Conservation (phyloP, 2,113 vertebrate species). For the Megaceryle torquata region DNA sequence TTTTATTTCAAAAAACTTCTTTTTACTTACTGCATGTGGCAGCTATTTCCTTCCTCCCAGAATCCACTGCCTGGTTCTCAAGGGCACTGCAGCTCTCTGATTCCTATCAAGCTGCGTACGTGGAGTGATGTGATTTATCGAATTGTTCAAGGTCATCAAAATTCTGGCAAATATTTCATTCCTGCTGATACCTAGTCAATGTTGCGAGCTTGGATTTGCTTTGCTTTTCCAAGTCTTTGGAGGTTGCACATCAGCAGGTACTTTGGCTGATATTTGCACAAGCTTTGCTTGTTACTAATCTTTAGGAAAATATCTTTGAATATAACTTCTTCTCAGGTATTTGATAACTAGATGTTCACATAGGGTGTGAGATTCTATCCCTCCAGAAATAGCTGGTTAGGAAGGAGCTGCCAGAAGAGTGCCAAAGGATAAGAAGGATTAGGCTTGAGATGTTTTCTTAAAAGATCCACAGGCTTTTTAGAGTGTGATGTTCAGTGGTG, state of each 20-base stretch:
- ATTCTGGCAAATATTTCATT: background rate
- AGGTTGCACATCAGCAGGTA: background rate
- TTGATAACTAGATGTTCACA: background rate
- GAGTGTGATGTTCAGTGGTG: background rate
- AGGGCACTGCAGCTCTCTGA: background rate
- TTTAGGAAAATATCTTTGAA: background rate
- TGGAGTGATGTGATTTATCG: background rate
- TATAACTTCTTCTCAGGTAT: background rate
- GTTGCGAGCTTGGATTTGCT: background rate
- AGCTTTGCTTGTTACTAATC: background rate
- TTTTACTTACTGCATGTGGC: constrained; percentile 58
- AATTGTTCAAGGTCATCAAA: background rate
- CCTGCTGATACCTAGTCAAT: background rate
- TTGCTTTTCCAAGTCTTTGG: background rate
- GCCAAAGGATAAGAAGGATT: background rate
- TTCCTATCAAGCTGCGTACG: background rate
- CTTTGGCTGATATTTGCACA: background rate
- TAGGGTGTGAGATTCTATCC: background rate
- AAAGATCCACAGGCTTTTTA: background rate
- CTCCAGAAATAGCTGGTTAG: background rate
- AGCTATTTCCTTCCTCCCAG: constrained; percentile 51
- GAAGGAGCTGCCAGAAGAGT: background rate
- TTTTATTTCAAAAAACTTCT: background rate
- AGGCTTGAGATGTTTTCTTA: background rate
- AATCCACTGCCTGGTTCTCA: constrained; percentile 17